Conservation (phyloP, 2,797 vertebrate genomes). For the Anguilla obscura region DNA sequence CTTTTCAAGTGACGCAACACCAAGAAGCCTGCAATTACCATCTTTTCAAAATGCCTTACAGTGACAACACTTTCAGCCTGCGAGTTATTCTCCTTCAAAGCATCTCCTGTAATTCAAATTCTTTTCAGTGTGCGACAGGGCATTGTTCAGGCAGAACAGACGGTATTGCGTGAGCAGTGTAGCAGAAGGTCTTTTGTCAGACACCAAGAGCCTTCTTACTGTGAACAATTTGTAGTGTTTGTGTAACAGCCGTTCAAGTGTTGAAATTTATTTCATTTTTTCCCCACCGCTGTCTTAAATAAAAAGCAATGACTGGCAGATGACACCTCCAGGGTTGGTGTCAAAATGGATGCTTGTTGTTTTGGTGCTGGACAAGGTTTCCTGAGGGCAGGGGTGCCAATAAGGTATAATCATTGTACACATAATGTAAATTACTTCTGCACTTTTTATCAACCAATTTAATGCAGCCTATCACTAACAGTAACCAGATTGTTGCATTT, state of each 20-base stretch:
- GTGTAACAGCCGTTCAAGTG: neutral
- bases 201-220: neutral
- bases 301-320: no score
- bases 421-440: no score
- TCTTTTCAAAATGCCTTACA: slow-evolving; percentile 41
- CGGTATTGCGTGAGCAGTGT: neutral
- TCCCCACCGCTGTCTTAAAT: no score
- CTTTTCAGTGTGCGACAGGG: neutral
- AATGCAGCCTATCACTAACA: no score
- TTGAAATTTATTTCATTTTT: neutral
- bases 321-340: no score
- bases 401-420: no score
- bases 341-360: no score
- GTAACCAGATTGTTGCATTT: no score
- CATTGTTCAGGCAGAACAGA: neutral
- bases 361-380: no score
- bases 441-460: no score
- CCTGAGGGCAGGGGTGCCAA: no score
- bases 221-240: neutral
- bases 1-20: neutral
- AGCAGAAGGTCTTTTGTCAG: neutral
- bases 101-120: neutral
- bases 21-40: slow-evolving; percentile 37
- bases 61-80: slow-evolving; percentile 25
- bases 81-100: neutral